Percentiles rank a stretch among this genome's conserved stretches.
Evolutionary conservation across 2,888 invertebrate species (phyloP).

Genomic region (Brenthis ino): DNA sequence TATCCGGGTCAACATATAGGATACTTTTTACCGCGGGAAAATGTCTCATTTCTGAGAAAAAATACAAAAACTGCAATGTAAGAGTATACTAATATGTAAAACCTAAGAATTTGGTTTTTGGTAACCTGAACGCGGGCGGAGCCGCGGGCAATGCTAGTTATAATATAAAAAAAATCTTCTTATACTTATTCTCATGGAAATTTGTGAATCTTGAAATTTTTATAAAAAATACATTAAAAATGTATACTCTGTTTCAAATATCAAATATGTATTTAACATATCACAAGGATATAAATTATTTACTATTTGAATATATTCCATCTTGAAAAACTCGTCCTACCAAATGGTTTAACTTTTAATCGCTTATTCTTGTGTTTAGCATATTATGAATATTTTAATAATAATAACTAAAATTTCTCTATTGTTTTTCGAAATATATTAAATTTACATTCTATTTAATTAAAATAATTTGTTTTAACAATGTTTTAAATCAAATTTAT

Average conservation of each 20-base stretch:
- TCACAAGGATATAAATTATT: slow-evolving; percentile 4
- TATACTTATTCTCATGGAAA: neutral
- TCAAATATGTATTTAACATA: slow-evolving; percentile 12
- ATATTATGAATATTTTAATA: neutral
- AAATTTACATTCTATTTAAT: too few relatives aligned
- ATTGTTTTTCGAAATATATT: neutral
- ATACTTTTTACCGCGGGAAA: too few relatives aligned
- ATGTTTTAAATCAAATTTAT: too few relatives aligned
- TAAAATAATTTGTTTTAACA: too few relatives aligned
- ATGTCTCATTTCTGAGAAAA: too few relatives aligned
- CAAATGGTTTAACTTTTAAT: neutral
- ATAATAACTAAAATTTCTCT: neutral
- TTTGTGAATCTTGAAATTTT: neutral
- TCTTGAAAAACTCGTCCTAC: neutral
- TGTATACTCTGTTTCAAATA: neutral
- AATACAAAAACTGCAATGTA: too few relatives aligned
- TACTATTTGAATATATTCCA: neutral
- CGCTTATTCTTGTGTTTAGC: neutral
- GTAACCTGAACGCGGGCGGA: too few relatives aligned
- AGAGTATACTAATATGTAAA: too few relatives aligned
- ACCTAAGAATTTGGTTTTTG: too few relatives aligned
- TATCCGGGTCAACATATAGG: too few relatives aligned
- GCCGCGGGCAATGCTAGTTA: neutral
- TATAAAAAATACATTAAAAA: slow-evolving; percentile 9
- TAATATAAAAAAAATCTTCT: slow-evolving; percentile 1